These are phyloP conservation scores for Caenorhabditis remanei DNA, from an alignment of 1,140 invertebrate species.

Conservation along the genomic window DNA sequence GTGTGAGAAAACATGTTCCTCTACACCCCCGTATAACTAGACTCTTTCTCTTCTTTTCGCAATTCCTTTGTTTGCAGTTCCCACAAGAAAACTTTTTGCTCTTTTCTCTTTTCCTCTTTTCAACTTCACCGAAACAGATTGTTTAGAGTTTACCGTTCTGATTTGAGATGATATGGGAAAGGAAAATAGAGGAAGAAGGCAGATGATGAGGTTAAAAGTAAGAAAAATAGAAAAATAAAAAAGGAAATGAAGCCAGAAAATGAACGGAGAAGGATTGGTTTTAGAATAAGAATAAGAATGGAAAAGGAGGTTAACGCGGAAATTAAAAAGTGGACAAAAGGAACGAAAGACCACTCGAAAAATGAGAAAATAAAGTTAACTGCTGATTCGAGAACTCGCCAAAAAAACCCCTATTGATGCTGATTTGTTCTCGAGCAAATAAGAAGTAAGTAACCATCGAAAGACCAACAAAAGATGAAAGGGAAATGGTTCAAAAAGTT, in stretches of 20 bases:
- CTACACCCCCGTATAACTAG: neutral
- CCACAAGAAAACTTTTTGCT: conserved; percentile 9
- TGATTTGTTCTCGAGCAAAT: conserved; percentile 37
- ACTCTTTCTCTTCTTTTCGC: neutral
- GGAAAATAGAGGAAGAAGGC: neutral
- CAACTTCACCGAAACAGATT: neutral
- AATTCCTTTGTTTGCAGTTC: neutral
- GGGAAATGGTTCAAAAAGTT: neutral
- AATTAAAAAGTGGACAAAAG: conserved; percentile 29
- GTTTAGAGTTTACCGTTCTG: conserved; percentile 10
- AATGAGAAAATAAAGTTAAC: neutral
- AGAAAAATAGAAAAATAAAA: neutral
- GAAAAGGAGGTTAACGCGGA: conserved; percentile 1
- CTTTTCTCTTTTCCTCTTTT: neutral
- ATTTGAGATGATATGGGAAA: neutral
- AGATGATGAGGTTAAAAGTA: neutral
- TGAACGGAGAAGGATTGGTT: conserved; percentile 4
- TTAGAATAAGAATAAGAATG: neutral
- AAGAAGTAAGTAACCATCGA: conserved; percentile 13
- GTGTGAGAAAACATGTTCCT: neutral
- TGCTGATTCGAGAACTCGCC: conserved; percentile 18
- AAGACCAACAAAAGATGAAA: neutral
- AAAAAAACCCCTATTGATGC: conserved; percentile 6
- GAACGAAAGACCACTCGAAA: neutral
- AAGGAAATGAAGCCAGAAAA: conserved; percentile 43